These are phyloP conservation scores for Pollenia labialis DNA, from an alignment of 2,888 invertebrate species.

Conservation along the genomic window DNA sequence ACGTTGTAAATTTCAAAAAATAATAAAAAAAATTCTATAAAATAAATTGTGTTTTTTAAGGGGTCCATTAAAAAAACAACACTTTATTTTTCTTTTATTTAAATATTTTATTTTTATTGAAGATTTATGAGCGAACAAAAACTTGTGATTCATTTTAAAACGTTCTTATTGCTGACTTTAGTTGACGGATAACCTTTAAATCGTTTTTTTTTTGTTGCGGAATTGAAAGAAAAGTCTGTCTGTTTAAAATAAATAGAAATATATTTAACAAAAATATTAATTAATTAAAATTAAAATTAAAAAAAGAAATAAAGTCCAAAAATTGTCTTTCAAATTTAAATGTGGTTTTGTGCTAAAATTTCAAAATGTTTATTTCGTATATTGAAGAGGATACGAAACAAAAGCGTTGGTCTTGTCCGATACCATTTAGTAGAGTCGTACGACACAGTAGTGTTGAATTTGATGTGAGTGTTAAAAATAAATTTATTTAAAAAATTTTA, in stretches of 20 bases:
- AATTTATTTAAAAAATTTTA: background rate
- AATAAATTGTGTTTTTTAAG: slow-evolving; percentile 39
- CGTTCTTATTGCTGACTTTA: slow-evolving; percentile 44
- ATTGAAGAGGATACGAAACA: slow-evolving; percentile 61
- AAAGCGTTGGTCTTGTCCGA: slow-evolving; percentile 69
- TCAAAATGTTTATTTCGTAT: slow-evolving; percentile 69
- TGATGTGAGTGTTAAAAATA: slow-evolving; percentile 63
- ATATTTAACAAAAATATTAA: background rate
- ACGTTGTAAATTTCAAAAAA: slow-evolving; percentile 45
- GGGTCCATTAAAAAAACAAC: slow-evolving; percentile 18
- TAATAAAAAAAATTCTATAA: slow-evolving; percentile 14
- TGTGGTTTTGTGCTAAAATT: slow-evolving; percentile 21
- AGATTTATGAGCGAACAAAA: slow-evolving; percentile 23
- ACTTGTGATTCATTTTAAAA: slow-evolving; percentile 50
- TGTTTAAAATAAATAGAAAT: background rate
- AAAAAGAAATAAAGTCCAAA: background rate
- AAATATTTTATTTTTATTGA: slow-evolving; percentile 33
- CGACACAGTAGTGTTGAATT: slow-evolving; percentile 68
- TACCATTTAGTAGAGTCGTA: slow-evolving; percentile 56
- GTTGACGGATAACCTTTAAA: slow-evolving; percentile 61
- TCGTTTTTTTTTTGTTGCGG: slow-evolving; percentile 38
- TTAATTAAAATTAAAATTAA: background rate
- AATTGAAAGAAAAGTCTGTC: background rate
- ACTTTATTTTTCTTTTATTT: slow-evolving; percentile 5
- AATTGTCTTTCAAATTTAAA: slow-evolving; percentile 33